These are phyloP conservation scores for Greenwoodochromis staneri DNA, from an alignment of 2,113 vertebrate species.

Conservation along the genomic window DNA sequence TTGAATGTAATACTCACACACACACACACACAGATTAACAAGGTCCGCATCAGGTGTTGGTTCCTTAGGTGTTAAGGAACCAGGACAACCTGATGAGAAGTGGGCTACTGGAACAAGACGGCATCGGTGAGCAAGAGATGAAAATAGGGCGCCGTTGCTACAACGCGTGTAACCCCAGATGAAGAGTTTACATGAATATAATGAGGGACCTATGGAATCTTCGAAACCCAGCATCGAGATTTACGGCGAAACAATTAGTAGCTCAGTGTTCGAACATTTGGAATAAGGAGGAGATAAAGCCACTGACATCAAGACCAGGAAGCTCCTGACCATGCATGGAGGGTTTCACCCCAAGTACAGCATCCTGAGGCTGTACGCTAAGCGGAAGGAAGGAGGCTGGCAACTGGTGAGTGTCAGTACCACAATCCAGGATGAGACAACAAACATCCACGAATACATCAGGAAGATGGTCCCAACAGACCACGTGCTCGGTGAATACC, in stretches of 20 bases:
- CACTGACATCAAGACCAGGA: background rate
- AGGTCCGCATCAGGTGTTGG: accelerated
- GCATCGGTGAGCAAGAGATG: background rate
- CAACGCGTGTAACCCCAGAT: background rate
- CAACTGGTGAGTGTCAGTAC: background rate
- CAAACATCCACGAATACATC: background rate
- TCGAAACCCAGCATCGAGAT: accelerated
- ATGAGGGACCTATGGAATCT: background rate
- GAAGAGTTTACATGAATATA: background rate
- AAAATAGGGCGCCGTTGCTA: background rate
- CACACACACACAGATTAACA: background rate
- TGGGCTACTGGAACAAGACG: background rate
- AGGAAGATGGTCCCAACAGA: background rate
- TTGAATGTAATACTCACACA: background rate
- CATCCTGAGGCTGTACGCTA: background rate
- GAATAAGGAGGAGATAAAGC: background rate
- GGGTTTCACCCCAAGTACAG: background rate
- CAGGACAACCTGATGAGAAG: background rate
- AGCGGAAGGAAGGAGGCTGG: background rate
- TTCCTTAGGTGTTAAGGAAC: background rate
- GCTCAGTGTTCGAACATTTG: background rate
- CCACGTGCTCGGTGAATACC: accelerated
- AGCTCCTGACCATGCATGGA: background rate
- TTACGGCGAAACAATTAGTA: accelerated
- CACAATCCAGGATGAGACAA: background rate